Evolutionary conservation across 2,113 vertebrate species (phyloP), one percentile per base, ranked within the genome.

Genomic region (Pseudorhombus dupliciocellatus): DNA sequence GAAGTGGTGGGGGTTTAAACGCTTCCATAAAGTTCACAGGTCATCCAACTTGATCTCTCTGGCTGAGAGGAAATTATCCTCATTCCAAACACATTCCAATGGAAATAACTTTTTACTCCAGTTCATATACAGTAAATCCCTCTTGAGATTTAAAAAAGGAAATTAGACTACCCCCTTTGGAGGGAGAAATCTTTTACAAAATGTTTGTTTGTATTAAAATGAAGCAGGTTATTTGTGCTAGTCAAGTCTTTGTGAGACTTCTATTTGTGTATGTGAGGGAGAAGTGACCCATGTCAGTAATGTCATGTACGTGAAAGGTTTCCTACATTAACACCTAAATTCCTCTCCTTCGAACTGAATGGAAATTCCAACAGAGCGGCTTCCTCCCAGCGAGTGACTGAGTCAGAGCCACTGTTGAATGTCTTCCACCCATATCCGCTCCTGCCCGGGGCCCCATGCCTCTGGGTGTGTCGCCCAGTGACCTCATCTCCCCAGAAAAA

Each of bases 401-500:
- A 85, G 22, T 67, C 44, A 57, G 26, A 74, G 59, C 48, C 24
- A 20, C 66, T 42, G 77, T n/a, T 75, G 78, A 70, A 66, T 34
- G 63, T 83, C 80, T 81, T 73, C 70, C 80, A 80, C 58, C 48
- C 70, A 16, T 66, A 62, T 64, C 68, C 34, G 51, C 87, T 88
- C 80, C 85, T 72, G 67, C 55, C 55, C 0, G 2, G 40, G 69
- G 62, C 46, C 67, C 51, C 18, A 11, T 28, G 59, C 28, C 67
- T 83, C 71, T 80, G 89, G 87, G 88, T 77, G 88, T 88, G 85
- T 73, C 84, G 79, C 66, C 31, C 67, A 54, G 69, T 91, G 89
- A 91, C 87, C 78, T 92, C 88, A 89, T 88, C 65, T 62, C 75
- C 80, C 59, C 65, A 84, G 63, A 84, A 81, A n/a, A 86, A 77